Evolutionary conservation across 2,797 vertebrate genomes (phyloP).

Genomic region (Carduelis carduelis): DNA sequence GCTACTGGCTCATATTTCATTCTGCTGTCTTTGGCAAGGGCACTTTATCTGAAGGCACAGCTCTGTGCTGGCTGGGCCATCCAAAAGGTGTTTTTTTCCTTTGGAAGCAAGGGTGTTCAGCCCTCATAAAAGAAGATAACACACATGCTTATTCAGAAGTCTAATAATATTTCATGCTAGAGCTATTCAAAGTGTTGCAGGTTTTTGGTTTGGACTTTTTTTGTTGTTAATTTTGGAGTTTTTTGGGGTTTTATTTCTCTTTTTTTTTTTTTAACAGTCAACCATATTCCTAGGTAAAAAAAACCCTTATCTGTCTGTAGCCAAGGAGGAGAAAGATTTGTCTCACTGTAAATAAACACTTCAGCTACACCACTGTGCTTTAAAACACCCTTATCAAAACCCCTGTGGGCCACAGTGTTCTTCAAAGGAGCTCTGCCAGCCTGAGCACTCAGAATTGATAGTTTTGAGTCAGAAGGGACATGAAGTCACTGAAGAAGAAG

Average conservation of each 20-base stretch:
- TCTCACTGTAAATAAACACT: not conserved
- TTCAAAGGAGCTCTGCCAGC: not conserved
- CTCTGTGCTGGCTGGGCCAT: not conserved
- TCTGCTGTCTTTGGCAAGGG: not conserved
- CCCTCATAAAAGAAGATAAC: not conserved
- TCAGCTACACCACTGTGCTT: not conserved
- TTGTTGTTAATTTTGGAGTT: fast-evolving
- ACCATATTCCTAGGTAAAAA: not conserved
- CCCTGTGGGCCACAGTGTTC: not conserved
- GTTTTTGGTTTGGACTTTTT: not conserved
- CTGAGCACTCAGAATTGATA: not conserved
- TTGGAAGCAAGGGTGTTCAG: not conserved
- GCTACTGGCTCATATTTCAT: not conserved
- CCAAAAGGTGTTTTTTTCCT: not conserved
- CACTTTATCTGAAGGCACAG: not conserved
- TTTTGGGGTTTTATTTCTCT: not conserved
- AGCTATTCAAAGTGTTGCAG: not conserved
- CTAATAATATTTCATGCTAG: not conserved
- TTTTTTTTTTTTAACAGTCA: not conserved
- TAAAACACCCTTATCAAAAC: not conserved
- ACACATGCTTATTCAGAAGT: not conserved
- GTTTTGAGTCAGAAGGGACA: not conserved
- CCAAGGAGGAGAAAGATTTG: not conserved
- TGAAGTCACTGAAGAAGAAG: not conserved
- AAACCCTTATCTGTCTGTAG: not conserved